Evolutionary conservation across 2,113 vertebrate species (phyloP).

Genomic region (Pycnonotus jocosus): DNA sequence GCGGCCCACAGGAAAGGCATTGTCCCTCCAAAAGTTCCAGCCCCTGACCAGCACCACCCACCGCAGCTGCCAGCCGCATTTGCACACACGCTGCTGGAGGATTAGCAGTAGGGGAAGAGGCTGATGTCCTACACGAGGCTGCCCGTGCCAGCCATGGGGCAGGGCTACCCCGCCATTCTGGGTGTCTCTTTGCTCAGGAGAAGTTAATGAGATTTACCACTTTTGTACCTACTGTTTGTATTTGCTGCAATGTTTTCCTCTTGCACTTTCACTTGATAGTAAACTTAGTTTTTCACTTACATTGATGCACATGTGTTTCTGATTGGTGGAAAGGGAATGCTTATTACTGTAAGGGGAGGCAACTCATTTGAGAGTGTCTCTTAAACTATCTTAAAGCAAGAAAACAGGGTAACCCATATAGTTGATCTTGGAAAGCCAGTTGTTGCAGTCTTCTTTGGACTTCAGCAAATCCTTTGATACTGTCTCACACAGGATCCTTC

Average conservation of each 20-base stretch:
- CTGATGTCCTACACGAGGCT: no score
- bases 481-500: not conserved
- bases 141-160: not conserved
- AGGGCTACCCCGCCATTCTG: not conserved
- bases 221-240: no score
- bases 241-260: not conserved
- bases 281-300: not conserved
- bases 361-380: not conserved
- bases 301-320: not conserved
- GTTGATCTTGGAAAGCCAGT: not conserved
- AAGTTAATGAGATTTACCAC: not conserved
- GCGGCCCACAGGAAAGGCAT: not conserved
- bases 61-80: fast-evolving
- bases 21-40: fast-evolving
- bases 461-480: not conserved
- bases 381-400: not conserved
- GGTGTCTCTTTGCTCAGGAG: not conserved
- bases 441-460: not conserved
- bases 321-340: not conserved
- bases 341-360: not conserved
- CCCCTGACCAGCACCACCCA: fast-evolving
- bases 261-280: no score
- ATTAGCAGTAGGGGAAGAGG: not conserved
- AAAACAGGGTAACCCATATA: not conserved
- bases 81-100: no score